phyloP scores from a whole-genome alignment of 2,888 invertebrate genomes.

The Ormyrus rosae region DNA sequence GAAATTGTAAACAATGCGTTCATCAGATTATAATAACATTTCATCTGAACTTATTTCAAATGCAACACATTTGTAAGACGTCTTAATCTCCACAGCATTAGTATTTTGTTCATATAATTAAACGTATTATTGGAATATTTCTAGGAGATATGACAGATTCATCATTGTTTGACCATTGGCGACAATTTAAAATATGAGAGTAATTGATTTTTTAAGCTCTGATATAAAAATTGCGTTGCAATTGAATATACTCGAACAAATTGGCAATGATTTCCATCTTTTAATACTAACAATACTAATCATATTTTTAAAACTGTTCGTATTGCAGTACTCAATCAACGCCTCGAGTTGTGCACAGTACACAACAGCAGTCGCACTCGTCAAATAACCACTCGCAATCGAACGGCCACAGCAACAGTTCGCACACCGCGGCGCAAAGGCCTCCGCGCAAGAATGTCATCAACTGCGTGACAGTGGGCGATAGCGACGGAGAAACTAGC shows the following conservation, averaged over 20 bases:
- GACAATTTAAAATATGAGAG: too few species aligned
- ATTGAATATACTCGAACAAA: background rate
- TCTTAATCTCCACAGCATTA: too few species aligned
- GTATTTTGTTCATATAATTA: too few species aligned
- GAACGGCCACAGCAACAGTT: slow-evolving; percentile 57
- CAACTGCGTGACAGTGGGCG: slow-evolving; percentile 87
- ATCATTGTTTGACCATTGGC: too few species aligned
- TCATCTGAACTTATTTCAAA: background rate
- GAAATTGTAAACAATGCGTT: slow-evolving; percentile 56
- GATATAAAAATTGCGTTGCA: too few species aligned
- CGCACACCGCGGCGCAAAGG: slow-evolving; percentile 62
- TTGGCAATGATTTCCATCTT: too few species aligned
- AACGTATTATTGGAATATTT: too few species aligned
- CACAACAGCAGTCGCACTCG: slow-evolving; percentile 64
- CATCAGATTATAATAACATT: slow-evolving; percentile 48
- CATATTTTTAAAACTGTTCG: background rate
- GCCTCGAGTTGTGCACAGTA: slow-evolving; percentile 69
- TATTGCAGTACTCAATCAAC: slow-evolving; percentile 70
- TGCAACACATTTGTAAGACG: background rate
- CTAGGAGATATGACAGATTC: too few species aligned
- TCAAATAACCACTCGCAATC: slow-evolving; percentile 50
- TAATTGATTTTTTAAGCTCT: too few species aligned
- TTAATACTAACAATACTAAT: too few species aligned
- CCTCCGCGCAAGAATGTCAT: slow-evolving; percentile 84
- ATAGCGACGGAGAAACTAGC: slow-evolving; percentile 84